phyloP scores from a whole-genome alignment of 2,888 invertebrate genomes.

The Amblyteles armatorius region DNA sequence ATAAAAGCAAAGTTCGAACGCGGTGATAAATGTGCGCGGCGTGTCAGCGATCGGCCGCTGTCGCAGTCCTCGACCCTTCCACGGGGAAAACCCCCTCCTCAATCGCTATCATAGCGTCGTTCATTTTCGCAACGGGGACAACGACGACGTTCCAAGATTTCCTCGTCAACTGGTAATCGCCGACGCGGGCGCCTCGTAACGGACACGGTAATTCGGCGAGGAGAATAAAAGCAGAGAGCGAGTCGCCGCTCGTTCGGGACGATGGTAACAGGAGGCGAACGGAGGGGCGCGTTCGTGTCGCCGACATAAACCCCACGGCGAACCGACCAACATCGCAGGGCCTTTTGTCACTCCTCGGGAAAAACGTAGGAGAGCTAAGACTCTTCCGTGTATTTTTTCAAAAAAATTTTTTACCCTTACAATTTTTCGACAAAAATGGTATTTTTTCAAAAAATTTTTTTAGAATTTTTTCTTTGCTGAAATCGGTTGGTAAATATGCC shows the following conservation, averaged over 20 bases:
- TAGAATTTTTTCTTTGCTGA: no score
- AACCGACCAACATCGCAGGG: background rate
- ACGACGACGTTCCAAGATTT: slow-evolving; percentile 29
- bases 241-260: background rate
- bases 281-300: background rate
- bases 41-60: slow-evolving; percentile 28
- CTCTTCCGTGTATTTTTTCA: slow-evolving; percentile 17
- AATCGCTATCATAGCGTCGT: slow-evolving; percentile 8
- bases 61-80: background rate
- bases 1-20: slow-evolving; percentile 44
- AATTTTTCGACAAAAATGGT: no score
- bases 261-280: background rate
- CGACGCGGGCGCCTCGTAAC: background rate
- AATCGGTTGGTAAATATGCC: no score
- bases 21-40: slow-evolving; percentile 56
- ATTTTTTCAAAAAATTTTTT: no score
- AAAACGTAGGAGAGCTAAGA: slow-evolving; percentile 21
- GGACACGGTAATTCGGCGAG: slow-evolving; percentile 13
- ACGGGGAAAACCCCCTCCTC: slow-evolving; percentile 3
- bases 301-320: background rate
- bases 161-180: slow-evolving; percentile 25
- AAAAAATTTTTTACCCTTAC: no score
- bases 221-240: slow-evolving; percentile 19
- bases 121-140: slow-evolving; percentile 11
- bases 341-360: background rate